Percentiles rank a stretch among this genome's conserved stretches.
phyloP scores from a whole-genome alignment of 2,797 vertebrate genomes.

The Mycteria americana region DNA sequence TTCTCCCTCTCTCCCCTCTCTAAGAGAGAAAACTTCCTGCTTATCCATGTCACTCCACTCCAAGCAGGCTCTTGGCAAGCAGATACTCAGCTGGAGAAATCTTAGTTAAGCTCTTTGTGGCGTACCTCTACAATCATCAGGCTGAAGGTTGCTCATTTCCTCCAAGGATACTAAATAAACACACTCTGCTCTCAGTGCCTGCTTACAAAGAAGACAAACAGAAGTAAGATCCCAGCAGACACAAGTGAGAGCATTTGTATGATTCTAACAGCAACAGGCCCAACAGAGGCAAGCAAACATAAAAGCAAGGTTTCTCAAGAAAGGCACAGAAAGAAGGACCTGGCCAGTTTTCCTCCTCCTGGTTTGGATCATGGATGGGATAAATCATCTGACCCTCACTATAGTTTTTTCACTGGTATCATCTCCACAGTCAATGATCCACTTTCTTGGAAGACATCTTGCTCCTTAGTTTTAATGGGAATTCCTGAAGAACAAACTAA shows the following conservation, averaged over 20 bases:
- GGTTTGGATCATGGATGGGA: not conserved
- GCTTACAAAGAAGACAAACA: not conserved
- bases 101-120: not conserved
- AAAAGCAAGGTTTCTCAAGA: not conserved
- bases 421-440: not conserved
- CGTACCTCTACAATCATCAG: not conserved
- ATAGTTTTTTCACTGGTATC: not conserved
- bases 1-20: not conserved
- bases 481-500: not conserved
- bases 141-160: constrained; percentile 2
- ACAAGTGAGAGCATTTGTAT: not conserved
- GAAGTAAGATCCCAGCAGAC: not conserved
- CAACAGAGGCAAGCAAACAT: not conserved
- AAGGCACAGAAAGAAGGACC: not conserved
- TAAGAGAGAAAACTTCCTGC: not conserved
- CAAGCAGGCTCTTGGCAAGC: constrained; percentile 11
- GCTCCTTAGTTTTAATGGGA: not conserved
- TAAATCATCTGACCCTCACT: not conserved
- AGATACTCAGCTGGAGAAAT: constrained; percentile 9
- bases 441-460: not conserved
- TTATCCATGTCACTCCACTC: not conserved
- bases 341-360: not conserved
- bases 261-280: not conserved
- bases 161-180: not conserved
- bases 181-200: not conserved